Base-by-base conservation (phyloP, 2,888 invertebrate genomes). In the Eupithecia exiguata region DNA sequence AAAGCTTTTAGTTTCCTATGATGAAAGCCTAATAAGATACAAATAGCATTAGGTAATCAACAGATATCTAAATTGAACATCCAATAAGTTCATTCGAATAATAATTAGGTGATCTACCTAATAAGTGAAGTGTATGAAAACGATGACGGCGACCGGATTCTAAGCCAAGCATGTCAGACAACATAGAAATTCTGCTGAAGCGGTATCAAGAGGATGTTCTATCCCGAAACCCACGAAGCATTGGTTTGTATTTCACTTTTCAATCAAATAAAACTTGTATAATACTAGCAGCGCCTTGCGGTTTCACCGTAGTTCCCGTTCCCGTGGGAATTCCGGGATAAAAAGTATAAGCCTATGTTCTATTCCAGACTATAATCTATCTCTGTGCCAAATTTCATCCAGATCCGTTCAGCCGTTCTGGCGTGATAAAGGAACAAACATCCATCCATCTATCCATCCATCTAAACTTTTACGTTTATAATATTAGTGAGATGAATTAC, bases 81-180 rank as follows among this genome's bases (percentile, higher is more conserved):
- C 10, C 53, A n/a, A 53, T 10, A 21, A 21, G 0, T 53, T 53
- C n/a, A 53, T 21, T 53, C 10, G n/a, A 5, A 21, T 53, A 10
- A 21, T 53, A 21, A 53, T 9, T 53, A 25, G 53, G 21, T 53
- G 1, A 1, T 21, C 53, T 53, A 58, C 14, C 3, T 58, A n/a
- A 21, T 21, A 5, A 58, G 14, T n/a, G 21, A 66, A 0, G 7
- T 40, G 14, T 53, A 53, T 66, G 66, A 71, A 71, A 30, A 73
- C 69, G 49, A 82, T 79, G 80, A 87, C 87, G 87, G 81, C 74
- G 74, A 53, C 67, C 71, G 62, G 70, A 71, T 78, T 76, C 76
- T 81, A 77, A 78, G 76, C 9, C 40, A 69, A 77, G 81, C 79
- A 92, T 93, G 94, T 93, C 94, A 30, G 94, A 94, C 80, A 87